Evolutionary conservation across 2,113 vertebrate genomes (phyloP), one percentile per base, ranked within the genome.

Genomic region (Pseudorectes ferrugineus): DNA sequence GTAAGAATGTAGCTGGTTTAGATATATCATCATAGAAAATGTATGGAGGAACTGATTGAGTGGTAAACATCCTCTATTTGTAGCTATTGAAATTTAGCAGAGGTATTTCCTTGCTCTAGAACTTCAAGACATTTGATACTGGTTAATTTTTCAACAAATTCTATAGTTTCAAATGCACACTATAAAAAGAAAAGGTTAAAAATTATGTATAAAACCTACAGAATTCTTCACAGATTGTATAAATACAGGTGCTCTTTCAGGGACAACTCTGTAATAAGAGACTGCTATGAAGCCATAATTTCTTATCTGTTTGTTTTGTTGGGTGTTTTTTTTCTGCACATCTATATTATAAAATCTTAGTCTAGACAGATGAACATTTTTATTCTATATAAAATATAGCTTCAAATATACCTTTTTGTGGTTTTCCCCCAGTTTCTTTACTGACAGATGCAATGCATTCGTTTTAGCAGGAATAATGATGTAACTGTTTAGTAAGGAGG

Each of bases 1-100:
- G 43, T 52, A 78, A 94, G 35, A 71, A 72, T 42, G 9, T 29
- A 89, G 19, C 57, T 67, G 38, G 66, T 95, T 58, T 59, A 96
- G 91, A 89, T 81, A 25, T 5, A 36, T 57, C 45, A 46, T 80
- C 10, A 24, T 38, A 68, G 28, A 38, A 57, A 72, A 82, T 51
- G 8, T 19, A 28, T 68, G 26, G 83, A 79, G 63, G 51, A 83
- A 83, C 6, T n/a, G 38, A 85, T 5, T 29, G 18, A 42, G 67
- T 42, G 29, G 33, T 51, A 66, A 74, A 63, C 19, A 91, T 63
- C 25, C 35, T 66, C 65, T 18, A 28, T 78, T 76, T 85, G 10
- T 48, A 73, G 18, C 14, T 71, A 52, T 74, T 70, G 61, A 78
- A 84, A 85, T 87, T 81, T 38, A 90, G 9, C 23, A 49, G 48